phyloP scores from a whole-genome alignment of 2,797 vertebrate genomes.

The Salarias fasciatus region DNA sequence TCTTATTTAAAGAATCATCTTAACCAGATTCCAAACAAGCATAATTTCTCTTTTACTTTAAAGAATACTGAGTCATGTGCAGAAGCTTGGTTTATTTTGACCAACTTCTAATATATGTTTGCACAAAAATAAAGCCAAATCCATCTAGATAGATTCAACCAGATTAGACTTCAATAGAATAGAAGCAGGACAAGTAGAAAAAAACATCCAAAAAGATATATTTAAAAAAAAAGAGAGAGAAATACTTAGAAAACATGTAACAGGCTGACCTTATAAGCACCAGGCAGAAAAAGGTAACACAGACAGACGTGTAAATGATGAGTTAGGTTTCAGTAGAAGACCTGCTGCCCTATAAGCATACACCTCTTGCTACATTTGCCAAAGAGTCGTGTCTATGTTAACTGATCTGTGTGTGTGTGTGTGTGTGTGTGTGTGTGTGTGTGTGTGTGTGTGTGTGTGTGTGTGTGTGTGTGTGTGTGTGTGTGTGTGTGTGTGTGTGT shows the following conservation, averaged over 20 bases:
- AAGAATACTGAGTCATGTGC: not conserved
- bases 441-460: constrained; percentile 16
- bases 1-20: no score
- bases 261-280: no score
- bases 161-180: no score
- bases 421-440: constrained; percentile 16
- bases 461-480: constrained; percentile 15
- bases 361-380: constrained; percentile 56
- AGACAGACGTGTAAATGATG: not conserved
- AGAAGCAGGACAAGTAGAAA: no score
- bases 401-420: constrained; percentile 41
- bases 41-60: no score
- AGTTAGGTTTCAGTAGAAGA: constrained; percentile 22
- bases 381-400: constrained; percentile 42
- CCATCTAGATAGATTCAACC: not conserved
- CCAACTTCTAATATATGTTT: not conserved
- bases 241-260: no score
- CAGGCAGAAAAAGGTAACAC: no score
- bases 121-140: not conserved
- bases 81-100: not conserved
- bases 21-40: no score
- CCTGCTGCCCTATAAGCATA: constrained; percentile 59
- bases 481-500: constrained; percentile 15
- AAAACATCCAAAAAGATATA: no score
- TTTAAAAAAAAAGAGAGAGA: no score